Percentiles rank a stretch among this genome's conserved stretches.
phyloP scores from a whole-genome alignment of 2,888 invertebrate species.

The Lithodes maja region DNA sequence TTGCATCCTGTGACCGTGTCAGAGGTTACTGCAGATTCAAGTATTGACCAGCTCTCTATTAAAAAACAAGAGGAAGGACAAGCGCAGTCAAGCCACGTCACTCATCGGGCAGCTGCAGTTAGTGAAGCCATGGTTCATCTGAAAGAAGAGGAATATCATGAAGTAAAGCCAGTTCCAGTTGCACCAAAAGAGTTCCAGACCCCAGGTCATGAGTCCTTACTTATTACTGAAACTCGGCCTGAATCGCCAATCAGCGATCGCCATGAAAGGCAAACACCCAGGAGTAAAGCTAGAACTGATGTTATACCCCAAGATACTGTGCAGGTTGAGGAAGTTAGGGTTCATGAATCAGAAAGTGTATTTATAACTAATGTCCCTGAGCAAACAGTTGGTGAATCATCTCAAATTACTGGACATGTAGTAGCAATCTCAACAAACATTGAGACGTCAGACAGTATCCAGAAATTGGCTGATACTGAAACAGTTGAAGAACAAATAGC shows the following conservation, averaged over 20 bases:
- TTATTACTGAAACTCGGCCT: slow-evolving; percentile 73
- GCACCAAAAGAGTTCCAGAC: slow-evolving; percentile 75
- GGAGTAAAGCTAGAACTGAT: slow-evolving; percentile 41
- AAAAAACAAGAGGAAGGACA: slow-evolving; percentile 72
- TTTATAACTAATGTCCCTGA: slow-evolving; percentile 74
- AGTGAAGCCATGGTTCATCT: slow-evolving; percentile 79
- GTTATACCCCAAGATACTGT: slow-evolving; percentile 76
- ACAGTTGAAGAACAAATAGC: slow-evolving; percentile 75
- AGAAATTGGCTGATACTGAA: slow-evolving; percentile 71
- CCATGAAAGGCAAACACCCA: slow-evolving; percentile 47
- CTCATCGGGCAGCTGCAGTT: slow-evolving; percentile 78
- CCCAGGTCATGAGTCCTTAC: slow-evolving; percentile 72
- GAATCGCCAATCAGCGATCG: slow-evolving; percentile 68
- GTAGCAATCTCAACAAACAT: slow-evolving; percentile 56
- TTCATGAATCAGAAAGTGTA: slow-evolving; percentile 82
- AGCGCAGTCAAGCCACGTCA: slow-evolving; percentile 72
- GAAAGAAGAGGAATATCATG: slow-evolving; percentile 77
- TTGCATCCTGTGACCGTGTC: slow-evolving; percentile 73
- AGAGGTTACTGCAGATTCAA: slow-evolving; percentile 75
- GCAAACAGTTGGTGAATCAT: slow-evolving; percentile 26
- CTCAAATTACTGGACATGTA: slow-evolving; percentile 46
- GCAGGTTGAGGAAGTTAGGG: slow-evolving; percentile 77
- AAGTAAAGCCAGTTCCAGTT: slow-evolving; percentile 74
- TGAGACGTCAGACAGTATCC: slow-evolving; percentile 45
- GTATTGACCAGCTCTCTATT: slow-evolving; percentile 72